Evolutionary conservation across 2,797 vertebrate genomes (phyloP).

Genomic region (Gambelia wislizenii): DNA sequence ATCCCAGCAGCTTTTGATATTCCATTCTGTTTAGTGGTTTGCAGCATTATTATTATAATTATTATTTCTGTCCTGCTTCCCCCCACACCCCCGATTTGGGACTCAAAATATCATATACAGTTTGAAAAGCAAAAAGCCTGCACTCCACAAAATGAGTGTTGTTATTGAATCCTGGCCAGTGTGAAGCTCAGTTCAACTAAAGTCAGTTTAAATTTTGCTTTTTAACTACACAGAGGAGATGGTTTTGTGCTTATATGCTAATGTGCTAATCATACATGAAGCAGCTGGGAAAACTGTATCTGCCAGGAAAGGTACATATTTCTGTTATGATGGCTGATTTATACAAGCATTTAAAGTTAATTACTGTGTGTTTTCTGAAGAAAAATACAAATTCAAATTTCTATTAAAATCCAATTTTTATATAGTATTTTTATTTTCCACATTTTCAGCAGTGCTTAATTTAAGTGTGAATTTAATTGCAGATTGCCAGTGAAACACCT

Average conservation of each 20-base stretch:
- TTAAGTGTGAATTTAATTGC: slow-evolving; percentile 68
- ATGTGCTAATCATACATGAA: not conserved
- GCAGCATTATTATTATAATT: too few species aligned
- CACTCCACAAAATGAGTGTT: not conserved
- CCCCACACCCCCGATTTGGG: too few species aligned
- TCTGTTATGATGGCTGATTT: not conserved
- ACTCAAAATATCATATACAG: too few species aligned
- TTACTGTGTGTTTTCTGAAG: not conserved
- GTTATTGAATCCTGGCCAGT: not conserved
- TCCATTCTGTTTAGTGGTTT: not conserved
- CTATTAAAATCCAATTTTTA: slow-evolving; percentile 23
- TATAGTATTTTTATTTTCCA: slow-evolving; percentile 46
- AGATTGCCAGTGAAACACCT: slow-evolving; percentile 98
- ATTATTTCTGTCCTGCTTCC: too few species aligned
- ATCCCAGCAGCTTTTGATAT: not conserved
- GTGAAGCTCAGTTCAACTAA: not conserved
- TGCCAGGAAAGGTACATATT: not conserved
- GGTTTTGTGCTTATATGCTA: not conserved
- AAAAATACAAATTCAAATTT: not conserved
- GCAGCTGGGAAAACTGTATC: not conserved
- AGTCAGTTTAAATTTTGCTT: not conserved
- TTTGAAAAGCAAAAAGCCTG: not conserved
- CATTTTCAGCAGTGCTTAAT: slow-evolving; percentile 29
- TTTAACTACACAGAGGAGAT: not conserved
- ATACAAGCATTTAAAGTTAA: not conserved